Evolutionary conservation across 1,140 invertebrate genomes (phyloP), one percentile per base, ranked within the genome.

Genomic region (Stegodyphus mimosarum): DNA sequence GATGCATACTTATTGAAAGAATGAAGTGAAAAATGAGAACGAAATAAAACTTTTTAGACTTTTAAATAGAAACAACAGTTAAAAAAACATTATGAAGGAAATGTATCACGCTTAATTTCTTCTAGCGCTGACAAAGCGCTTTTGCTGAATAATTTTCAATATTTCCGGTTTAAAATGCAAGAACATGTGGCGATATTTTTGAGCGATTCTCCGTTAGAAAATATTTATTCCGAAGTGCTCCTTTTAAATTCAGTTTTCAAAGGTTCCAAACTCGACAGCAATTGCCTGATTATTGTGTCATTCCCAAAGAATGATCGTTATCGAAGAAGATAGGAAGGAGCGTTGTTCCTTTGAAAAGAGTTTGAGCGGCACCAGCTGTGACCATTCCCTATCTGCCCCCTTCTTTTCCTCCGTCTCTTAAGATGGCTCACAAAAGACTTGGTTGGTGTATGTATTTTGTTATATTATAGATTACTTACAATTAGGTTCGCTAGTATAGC

Each of bases 221-320:
- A 66, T 83, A 83, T 74, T 83, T 74, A 83, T 83, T 83, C 71
- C 70, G 49, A 17, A 66, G 55, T 60, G 55, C 80, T 74, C 71
- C 51, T 83, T 83, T 73, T 51, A 69, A 75, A 74, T 84, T 69
- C 60, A 55, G 72, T 84, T 84, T 76, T 76, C 73, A 84, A 84
- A 84, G 72, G 81, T 49, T 76, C 52, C 15, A 64, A 75, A 70
- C 72, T 75, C 81, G 72, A 75, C 72, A 76, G 81, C 60, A 74
- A 84, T 76, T 60, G 81, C 50, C 81, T 75, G 60, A 84, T 84
- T 84, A 84, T 84, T 84, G 81, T 84, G 81, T 76, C 81, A 84
- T 84, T 69, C 7, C 60, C 11, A 70, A 75, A 84, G 81, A 84
- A 84, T 84, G 73, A 84, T 84, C 72, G 81, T 76, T 84, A 84